Evolutionary conservation across 2,797 vertebrate genomes (phyloP), one percentile per base, ranked within the genome.

Genomic region (Catamblyrhynchus diadema): DNA sequence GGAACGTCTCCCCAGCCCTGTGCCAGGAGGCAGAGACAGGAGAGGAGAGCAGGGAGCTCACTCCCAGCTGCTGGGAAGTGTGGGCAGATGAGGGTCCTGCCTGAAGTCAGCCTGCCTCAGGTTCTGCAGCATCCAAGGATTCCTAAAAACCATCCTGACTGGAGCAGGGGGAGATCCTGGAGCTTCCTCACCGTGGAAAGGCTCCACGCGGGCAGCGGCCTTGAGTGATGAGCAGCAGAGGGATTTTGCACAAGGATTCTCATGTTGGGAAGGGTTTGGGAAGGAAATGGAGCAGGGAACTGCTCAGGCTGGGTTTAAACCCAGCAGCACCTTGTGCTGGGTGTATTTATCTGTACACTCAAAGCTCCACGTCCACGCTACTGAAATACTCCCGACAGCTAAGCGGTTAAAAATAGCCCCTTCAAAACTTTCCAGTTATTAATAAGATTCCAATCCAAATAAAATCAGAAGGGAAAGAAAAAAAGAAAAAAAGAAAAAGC

Each of bases 31-130:
- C 81, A 75, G 35, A 32, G 42, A 57, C 61, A 60, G 72, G 37
- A 88, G 80, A 60, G 69, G 37, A 88, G 83, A 74, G 39, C 23
- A 69, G 37, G 16, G 4, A 69, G 86, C 77, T 69, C 70, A 10
- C 70, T 75, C 19, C 14, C 96, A 92, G 88, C 86, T 96, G 96
- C 86, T 71, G 81, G 51, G 54, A 95, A 21, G 88, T 86, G 96
- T 82, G 83, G 91, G 62, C 66, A 88, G 92, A 96, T 5, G 78
- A 0, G 1, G 37, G 86, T 61, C 88, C 75, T 13, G 69, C n/a
- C 56, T 35, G 15, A 65, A 82, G 25, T 10, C 81, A 17, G 69
- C 24, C 25, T 8, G 8, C 15, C 78, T 57, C 0, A 0, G 54
- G 62, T 14, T 24, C 42, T 27, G 6, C n/a, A 19, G 37, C 12